Evolutionary conservation across 2,888 invertebrate genomes (phyloP), one percentile per base, ranked within the genome.

Genomic region (Mystacides longicornis): DNA sequence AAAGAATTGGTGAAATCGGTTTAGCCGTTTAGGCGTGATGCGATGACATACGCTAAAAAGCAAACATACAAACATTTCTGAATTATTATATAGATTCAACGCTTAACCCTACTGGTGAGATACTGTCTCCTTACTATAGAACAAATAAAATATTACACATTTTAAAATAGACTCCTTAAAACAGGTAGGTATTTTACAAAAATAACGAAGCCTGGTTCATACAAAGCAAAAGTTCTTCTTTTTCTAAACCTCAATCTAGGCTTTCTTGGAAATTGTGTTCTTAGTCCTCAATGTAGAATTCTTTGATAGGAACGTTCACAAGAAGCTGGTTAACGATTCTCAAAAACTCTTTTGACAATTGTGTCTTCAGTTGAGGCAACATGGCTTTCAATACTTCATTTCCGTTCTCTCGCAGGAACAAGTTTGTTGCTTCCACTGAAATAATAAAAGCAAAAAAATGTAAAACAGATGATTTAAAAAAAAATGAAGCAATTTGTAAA

Each of bases 401-500:
- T 0, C 84, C 85, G 65, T 86, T 85, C 65, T 86, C 85, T 50
- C 81, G 74, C 27, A 86, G 74, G 65, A 86, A 86, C 49, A 86
- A 71, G 67, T 86, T 86, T 5, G 83, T 86, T 14, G 86, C 86
- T 68, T 86, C 83, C 61, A 82, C 86, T 86, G 65, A 33, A 75
- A 71, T 3, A 14, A 23, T 7, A 23, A 33, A 47, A 46, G 19
- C 18, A 45, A 27, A 23, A 19, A 27, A 11, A 14, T 27, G 22
- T 49, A 7, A 43, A 51, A n/a, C n/a, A n/a, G n/a, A n/a, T n/a
- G n/a, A n/a, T n/a, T n/a, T n/a, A n/a, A n/a, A n/a, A n/a, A n/a
- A n/a, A n/a, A n/a, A n/a, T n/a, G n/a, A n/a, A n/a, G n/a, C n/a
- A n/a, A n/a, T n/a, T n/a, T n/a, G n/a, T n/a, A n/a, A n/a, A n/a